These are phyloP conservation scores for Etia nguti DNA, from an alignment of 2,113 vertebrate species.

Conservation along the genomic window DNA sequence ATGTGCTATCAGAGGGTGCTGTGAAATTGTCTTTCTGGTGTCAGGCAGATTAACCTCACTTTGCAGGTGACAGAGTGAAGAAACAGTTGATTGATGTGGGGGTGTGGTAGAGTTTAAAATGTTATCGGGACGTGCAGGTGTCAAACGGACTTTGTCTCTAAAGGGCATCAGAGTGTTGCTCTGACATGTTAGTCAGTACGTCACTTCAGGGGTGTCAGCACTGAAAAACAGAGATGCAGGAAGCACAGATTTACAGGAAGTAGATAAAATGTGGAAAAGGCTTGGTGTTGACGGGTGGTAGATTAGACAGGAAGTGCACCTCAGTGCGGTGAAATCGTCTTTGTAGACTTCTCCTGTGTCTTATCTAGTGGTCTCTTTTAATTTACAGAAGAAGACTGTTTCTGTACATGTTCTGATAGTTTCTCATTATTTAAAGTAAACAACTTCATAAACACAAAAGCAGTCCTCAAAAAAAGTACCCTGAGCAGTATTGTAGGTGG, in stretches of 20 bases:
- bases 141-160: neutral
- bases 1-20: constrained; percentile 10
- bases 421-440: neutral
- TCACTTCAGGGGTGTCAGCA: neutral
- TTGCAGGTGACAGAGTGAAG: neutral
- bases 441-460: neutral
- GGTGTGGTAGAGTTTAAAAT: neutral
- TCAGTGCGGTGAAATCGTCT: neutral
- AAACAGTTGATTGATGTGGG: neutral
- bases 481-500: neutral
- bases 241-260: neutral
- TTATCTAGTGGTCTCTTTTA: neutral
- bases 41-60: constrained; percentile 9
- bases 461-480: neutral
- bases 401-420: neutral
- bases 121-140: constrained; percentile 10
- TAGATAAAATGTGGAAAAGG: neutral
- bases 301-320: neutral
- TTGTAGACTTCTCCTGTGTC: neutral
- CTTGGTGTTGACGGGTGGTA: neutral
- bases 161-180: neutral
- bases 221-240: neutral
- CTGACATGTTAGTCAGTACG: neutral
- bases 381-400: neutral
- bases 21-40: constrained; percentile 5